Evolutionary conservation across 37 sponge, comb jelly and placozoan species (phyloP).

Genomic region (Hexactinellida sp.): DNA sequence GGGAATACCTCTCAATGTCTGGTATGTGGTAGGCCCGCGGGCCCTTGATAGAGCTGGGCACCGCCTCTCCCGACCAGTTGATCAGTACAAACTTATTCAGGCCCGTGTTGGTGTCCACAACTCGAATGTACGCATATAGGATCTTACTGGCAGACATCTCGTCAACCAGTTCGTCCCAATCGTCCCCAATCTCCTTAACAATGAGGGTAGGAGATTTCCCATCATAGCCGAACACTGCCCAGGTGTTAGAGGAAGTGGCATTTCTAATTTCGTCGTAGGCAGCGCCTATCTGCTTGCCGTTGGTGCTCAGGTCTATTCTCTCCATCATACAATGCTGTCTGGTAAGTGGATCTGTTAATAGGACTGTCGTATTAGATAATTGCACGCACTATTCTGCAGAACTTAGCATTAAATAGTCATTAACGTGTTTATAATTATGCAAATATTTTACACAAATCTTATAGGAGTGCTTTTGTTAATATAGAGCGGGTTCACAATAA

Average conservation of each 20-base stretch:
- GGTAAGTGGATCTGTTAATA: too few species aligned
- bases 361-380: too few species aligned
- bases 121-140: conserved; percentile 57
- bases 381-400: too few species aligned
- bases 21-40: conserved; percentile 53
- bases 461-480: too few species aligned
- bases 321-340: background rate
- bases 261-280: background rate
- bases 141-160: conserved; percentile 66
- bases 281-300: background rate
- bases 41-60: conserved; percentile 55
- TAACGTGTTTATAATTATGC: too few species aligned
- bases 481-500: too few species aligned
- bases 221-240: conserved; percentile 85
- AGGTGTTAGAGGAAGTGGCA: background rate
- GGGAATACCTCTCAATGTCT: conserved; percentile 31
- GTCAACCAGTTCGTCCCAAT: conserved; percentile 58
- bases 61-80: conserved; percentile 78
- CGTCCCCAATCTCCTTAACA: conserved; percentile 71
- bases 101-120: conserved; percentile 71
- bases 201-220: conserved; percentile 53
- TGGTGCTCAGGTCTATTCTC: background rate
- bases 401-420: too few species aligned
- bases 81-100: conserved; percentile 64
- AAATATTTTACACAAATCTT: too few species aligned